phyloP scores from a whole-genome alignment of 2,797 vertebrate genomes.

The Australoheros facetus region DNA sequence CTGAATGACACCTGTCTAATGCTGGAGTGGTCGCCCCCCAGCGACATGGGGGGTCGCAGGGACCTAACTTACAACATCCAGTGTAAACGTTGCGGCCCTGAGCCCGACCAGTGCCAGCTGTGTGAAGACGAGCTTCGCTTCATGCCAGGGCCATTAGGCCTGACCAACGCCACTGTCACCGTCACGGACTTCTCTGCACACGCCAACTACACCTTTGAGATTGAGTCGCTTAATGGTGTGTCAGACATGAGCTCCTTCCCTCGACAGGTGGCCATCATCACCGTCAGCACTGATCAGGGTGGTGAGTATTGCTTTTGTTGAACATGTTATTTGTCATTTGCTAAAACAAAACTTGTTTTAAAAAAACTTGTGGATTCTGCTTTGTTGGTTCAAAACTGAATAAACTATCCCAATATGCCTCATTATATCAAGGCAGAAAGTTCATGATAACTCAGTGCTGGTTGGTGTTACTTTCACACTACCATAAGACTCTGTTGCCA shows the following conservation, averaged over 20 bases:
- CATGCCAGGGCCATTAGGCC: constrained; percentile 88
- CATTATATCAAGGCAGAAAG: not conserved
- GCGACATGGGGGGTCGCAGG: constrained; percentile 91
- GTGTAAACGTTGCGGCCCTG: constrained; percentile 90
- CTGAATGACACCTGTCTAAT: constrained; percentile 94
- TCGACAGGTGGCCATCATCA: constrained; percentile 89
- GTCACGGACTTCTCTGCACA: constrained; percentile 91
- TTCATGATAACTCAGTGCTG: not conserved
- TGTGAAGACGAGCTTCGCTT: constrained; percentile 94
- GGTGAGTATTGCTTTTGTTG: constrained; percentile 83
- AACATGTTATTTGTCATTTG: not conserved
- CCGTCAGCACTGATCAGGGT: constrained; percentile 91
- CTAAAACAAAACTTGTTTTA: not conserved
- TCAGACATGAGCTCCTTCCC: constrained; percentile 92
- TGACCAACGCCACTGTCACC: constrained; percentile 88
- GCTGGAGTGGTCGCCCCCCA: constrained; percentile 96
- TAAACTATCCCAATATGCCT: not conserved
- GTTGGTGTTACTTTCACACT: not conserved
- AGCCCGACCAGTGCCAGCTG: constrained; percentile 84
- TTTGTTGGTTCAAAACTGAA: not conserved
- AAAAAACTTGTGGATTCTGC: not conserved
- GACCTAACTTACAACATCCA: constrained; percentile 94
- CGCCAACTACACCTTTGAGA: constrained; percentile 98
- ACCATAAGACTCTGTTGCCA: not conserved
- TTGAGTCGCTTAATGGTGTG: constrained; percentile 95